A percentile compares a stretch with the other conserved stretches of the same genome.
phyloP scores from a whole-genome alignment of 2,888 invertebrate genomes.

The Hetaerina titia region DNA sequence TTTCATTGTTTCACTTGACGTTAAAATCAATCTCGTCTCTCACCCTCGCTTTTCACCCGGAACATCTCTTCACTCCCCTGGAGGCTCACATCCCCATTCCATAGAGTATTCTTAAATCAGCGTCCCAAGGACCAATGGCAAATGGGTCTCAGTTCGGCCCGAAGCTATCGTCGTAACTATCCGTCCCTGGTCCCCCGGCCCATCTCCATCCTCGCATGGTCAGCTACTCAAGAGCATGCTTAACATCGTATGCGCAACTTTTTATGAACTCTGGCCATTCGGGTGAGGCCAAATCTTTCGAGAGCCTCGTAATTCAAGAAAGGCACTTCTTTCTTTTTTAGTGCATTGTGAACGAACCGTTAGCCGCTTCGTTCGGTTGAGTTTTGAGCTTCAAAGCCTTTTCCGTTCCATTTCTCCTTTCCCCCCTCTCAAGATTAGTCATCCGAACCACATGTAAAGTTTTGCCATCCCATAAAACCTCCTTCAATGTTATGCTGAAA shows the following conservation, averaged over 20 bases:
- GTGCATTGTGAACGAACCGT: background rate
- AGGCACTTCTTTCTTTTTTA: background rate
- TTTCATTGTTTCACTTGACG: too few relatives aligned
- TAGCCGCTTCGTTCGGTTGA: background rate
- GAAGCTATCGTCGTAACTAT: background rate
- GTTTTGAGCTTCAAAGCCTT: background rate
- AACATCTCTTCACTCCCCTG: background rate
- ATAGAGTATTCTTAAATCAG: background rate
- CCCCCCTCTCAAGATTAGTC: background rate
- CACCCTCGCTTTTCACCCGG: background rate
- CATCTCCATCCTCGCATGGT: background rate
- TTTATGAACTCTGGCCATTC: background rate
- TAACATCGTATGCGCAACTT: background rate
- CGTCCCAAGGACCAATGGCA: background rate
- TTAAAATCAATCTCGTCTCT: too few relatives aligned
- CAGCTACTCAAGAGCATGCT: background rate
- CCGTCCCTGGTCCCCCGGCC: background rate
- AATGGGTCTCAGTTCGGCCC: background rate
- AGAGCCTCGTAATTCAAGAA: constrained; percentile 13
- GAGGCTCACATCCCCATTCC: background rate
- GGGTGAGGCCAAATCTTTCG: background rate
- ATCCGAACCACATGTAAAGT: background rate
- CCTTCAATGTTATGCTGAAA: background rate
- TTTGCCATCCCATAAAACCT: background rate
- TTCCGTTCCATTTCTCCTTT: background rate